Base-by-base conservation (phyloP, 92 coral and sea anemone genomes). In the Chrysogorgia sp. region DNA sequence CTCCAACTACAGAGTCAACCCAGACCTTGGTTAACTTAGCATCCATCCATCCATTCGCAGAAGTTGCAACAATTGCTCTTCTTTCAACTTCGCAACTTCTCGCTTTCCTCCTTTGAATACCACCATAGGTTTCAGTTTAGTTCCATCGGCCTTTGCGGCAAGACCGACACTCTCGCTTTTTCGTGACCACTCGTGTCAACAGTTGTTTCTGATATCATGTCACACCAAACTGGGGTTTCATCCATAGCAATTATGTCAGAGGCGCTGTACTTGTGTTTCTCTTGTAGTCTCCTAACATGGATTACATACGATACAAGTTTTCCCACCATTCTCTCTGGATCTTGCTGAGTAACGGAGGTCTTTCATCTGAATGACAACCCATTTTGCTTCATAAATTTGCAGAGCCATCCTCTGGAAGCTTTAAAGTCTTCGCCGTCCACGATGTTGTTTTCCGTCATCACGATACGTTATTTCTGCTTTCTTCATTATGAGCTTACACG, bases 341-440 rank as follows among this genome's bases (percentile, higher is more conserved):
- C 81, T 58, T 75, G 81, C 41, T 75, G 81, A 55, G 81, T 67
- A 75, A 58, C 43, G 81, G 81, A 55, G 81, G 69, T 75, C 70
- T 74, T 74, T 74, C 80, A 19, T 56, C 81, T 19, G 30, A 75
- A 34, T 24, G 81, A 58, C 41, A 75, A 75, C 29, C 81, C 57
- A 58, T 34, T 75, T 75, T 40, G 33, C 81, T 58, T 75, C 81
- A 75, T 75, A 75, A 75, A 75, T 58, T 21, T 75, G 67, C 67
- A 22, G 20, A 75, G 71, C 81, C 81, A 59, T 15, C 81, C 81
- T 32, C 71, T 76, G 71, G 71, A 57, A 37, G 32, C 81, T 40
- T 76, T 59, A 58, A 76, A 76, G 77, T 71, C 64, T 47, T 71
- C 59, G 77, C 64, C 59, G 64, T 28, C 14, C 77, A 71, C 64